Evolutionary conservation across 1,140 invertebrate species (phyloP), one percentile per base, ranked within the genome.

Genomic region (Lepidostoma basale): DNA sequence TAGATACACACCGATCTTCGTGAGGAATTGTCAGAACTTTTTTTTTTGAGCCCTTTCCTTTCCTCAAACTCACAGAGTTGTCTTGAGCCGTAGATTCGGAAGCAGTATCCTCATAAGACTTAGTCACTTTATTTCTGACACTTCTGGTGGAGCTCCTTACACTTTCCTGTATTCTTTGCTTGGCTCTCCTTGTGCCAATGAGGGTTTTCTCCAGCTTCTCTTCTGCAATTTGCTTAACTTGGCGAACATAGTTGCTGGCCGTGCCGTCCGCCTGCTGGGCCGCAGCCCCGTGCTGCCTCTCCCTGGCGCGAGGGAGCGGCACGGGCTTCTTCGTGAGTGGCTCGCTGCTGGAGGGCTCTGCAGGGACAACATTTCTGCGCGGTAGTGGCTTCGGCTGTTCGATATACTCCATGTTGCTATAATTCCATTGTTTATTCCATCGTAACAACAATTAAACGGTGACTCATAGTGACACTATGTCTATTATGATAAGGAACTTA

Each of bases 1-100:
- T 40, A 0, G 63, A 65, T 9, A 65, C 63, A 40, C 47, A 54
- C 9, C 63, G 20, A n/a, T 65, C 63, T 40, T 40, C 5, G 10
- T 23, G n/a, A 0, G 63, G 63, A 18, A 65, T 33, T 14, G 5
- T 52, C n/a, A 65, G 36, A 33, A 65, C 33, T 20, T 33, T 52
- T 14, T 28, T 18, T 10, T 6, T 9, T 2, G 6, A 30, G 1
- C n/a, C 26, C 20, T 23, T 23, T 33, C 33, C 16, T 26, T 26
- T 52, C 30, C 47, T 52, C 44, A 18, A 26, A 26, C 1, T 5
- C 12, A 12, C 5, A 10, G n/a, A 9, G 20, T 25, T 52, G 2
- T 3, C 47, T 52, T 33, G 28, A 9, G 39, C 3, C 49, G 26
- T 54, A 12, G 49, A 16, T 10, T 12, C n/a, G 14, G 49, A 14